These are phyloP conservation scores for Galaxias olidus DNA, from an alignment of 2,797 vertebrate genomes.

Conservation along the genomic window DNA sequence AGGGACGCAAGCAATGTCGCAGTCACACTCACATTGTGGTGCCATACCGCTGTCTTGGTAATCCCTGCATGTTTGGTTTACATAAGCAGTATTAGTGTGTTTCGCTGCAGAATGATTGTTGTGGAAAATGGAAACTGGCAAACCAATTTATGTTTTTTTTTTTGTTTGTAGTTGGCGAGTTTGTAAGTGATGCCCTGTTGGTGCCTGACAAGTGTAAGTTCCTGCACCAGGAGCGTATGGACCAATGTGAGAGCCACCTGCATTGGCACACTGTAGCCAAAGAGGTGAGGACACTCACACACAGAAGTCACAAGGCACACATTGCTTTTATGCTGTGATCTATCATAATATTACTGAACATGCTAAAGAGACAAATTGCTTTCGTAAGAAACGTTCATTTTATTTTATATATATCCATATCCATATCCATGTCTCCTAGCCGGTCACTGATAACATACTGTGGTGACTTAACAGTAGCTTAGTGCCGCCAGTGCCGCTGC, in stretches of 20 bases:
- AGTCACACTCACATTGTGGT: conserved; percentile 91
- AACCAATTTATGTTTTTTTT: conserved; percentile 22
- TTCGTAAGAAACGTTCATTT: not conserved
- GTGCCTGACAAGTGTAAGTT: conserved; percentile 98
- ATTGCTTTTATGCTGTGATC: not conserved
- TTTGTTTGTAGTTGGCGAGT: conserved; percentile 86
- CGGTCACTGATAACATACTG: no score
- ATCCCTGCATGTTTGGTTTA: conserved; percentile 53
- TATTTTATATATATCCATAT: not conserved
- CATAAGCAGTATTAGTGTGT: conserved; percentile 2
- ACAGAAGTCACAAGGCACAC: not conserved
- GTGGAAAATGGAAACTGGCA: not conserved
- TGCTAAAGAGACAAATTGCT: not conserved
- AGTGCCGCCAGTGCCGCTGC: not conserved
- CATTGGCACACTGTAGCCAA: conserved; percentile 98
- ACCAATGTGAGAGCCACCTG: conserved; percentile 95
- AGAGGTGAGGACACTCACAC: conserved; percentile 79
- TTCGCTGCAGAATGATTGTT: not conserved
- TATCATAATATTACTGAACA: not conserved
- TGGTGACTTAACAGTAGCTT: no score
- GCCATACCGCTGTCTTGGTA: conserved; percentile 95
- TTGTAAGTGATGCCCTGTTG: conserved; percentile 95
- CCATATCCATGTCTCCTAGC: no score
- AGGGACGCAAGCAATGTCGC: conserved; percentile 87
- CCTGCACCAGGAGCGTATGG: conserved; percentile 96